Evolutionary conservation across 2,888 invertebrate genomes (phyloP), one percentile per base, ranked within the genome.

Genomic region (Suillia variegata): DNA sequence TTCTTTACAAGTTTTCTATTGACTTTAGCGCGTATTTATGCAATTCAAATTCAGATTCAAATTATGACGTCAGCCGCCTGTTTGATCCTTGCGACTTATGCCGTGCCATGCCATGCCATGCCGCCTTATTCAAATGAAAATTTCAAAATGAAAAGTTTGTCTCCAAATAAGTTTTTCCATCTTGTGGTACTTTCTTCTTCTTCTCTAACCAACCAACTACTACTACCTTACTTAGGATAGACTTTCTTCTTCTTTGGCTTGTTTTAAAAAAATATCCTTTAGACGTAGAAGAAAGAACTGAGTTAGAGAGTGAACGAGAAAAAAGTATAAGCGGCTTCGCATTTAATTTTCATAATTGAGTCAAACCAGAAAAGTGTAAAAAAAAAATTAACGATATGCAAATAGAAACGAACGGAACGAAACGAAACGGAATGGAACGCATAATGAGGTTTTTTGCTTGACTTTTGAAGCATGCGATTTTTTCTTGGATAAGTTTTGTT

Each of bases 341-440:
- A 54, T 54, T 45, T 54, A 18, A 54, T 54, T 54, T 54, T 54
- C 54, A 54, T 54, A 45, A 54, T 54, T 54, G 45, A 54, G 54
- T 54, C 53, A 38, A n/a, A n/a, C n/a, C n/a, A n/a, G n/a, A n/a
- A n/a, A n/a, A n/a, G n/a, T n/a, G n/a, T n/a, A n/a, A n/a, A n/a
- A n/a, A n/a, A n/a, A n/a, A n/a, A n/a, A n/a, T n/a, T n/a, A n/a
- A n/a, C n/a, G n/a, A n/a, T n/a, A n/a, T n/a, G n/a, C n/a, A n/a
- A n/a, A n/a, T n/a, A n/a, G n/a, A n/a, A n/a, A n/a, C n/a, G n/a
- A n/a, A n/a, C n/a, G n/a, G n/a, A n/a, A 21, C 13, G 21, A 34
- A 22, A 24, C 3, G 45, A 17, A 45, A 20, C 45, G 13, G 5
- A 45, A 20, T 45, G 13, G 10, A 17, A 13, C 31, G 51, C 51